Evolutionary conservation across 1,140 invertebrate genomes (phyloP).

Genomic region (Sarcophaga peregrina): DNA sequence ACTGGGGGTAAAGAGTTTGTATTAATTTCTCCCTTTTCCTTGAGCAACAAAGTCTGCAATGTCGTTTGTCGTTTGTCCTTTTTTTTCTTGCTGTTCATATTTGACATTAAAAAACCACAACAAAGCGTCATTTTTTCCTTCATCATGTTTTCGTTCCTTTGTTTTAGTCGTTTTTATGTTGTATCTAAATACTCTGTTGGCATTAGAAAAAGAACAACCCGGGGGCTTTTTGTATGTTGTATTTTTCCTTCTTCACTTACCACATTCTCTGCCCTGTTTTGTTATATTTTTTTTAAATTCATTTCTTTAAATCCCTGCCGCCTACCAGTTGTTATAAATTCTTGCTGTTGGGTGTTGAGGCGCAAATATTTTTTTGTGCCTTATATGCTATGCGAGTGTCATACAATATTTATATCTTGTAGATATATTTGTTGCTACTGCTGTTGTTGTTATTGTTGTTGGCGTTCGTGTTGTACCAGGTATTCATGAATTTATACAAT

Average conservation of each 20-base stretch:
- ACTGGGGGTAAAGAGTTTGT: too few relatives aligned
- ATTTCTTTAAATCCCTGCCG: neutral
- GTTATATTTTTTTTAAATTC: neutral
- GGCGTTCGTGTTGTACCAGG: too few relatives aligned
- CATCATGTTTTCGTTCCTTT: neutral
- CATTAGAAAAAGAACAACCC: neutral
- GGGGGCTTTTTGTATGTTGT: neutral
- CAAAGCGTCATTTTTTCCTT: neutral
- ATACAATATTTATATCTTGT: too few relatives aligned
- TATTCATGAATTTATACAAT: neutral
- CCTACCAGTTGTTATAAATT: neutral
- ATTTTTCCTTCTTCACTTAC: neutral
- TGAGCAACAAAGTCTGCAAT: too few relatives aligned
- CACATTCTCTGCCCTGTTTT: neutral
- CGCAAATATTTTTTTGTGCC: neutral
- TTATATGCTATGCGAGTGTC: neutral
- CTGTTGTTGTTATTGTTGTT: too few relatives aligned
- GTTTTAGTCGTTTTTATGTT: neutral
- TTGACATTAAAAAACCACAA: slow-evolving; percentile 14
- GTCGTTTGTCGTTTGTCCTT: neutral
- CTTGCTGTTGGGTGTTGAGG: neutral
- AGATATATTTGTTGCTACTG: too few relatives aligned
- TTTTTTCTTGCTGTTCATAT: too few relatives aligned
- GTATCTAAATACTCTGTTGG: slow-evolving; percentile 1
- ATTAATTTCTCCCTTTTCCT: too few relatives aligned